Evolutionary conservation across 1,140 invertebrate genomes (phyloP), one percentile per base, ranked within the genome.

Genomic region (Pentalonia nigronervosa): DNA sequence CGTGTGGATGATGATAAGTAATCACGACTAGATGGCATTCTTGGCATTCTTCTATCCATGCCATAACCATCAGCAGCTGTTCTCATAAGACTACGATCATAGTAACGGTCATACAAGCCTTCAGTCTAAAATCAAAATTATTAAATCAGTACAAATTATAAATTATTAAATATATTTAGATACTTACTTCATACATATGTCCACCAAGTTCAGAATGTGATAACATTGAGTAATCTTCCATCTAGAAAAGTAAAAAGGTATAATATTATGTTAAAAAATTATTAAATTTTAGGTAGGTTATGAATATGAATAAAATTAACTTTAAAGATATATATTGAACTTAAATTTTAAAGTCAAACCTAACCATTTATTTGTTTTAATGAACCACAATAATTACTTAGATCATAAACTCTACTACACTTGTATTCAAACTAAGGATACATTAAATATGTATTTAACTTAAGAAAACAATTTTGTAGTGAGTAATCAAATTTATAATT

Each of bases 31-130:
- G 91, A 53, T 84, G 91, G 91, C 91, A 93, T 93, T 56, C 91
- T 93, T 36, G 91, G 91, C 48, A 93, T 93, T 41, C 91, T 48
- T 84, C 91, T 83, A 45, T 93, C 91, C 91, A 93, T 84, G 25
- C 91, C 91, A 93, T 93, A 93, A 53, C 91, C 91, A 93, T 93
- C 91, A 53, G 91, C 36, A 1, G 91, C 91, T 84, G 91, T 84
- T 41, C 91, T 8, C 91, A 93, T 93, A 8, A 93, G 81, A 53
- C 47, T 84, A 36, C 91, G 81, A 45, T 93, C 91, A 84, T 93
- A 93, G 50, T 93, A 93, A 56, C 91, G 91, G 21, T 93, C 91
- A 56, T 93, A 93, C 23, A 93, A 53, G 8, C 91, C 91, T 25
- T 93, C 91, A 93, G 91, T 50, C 90, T 91, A 83, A 91, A 83